Conservation (phyloP, 2,797 vertebrate genomes). For the Chelmon rostratus region DNA sequence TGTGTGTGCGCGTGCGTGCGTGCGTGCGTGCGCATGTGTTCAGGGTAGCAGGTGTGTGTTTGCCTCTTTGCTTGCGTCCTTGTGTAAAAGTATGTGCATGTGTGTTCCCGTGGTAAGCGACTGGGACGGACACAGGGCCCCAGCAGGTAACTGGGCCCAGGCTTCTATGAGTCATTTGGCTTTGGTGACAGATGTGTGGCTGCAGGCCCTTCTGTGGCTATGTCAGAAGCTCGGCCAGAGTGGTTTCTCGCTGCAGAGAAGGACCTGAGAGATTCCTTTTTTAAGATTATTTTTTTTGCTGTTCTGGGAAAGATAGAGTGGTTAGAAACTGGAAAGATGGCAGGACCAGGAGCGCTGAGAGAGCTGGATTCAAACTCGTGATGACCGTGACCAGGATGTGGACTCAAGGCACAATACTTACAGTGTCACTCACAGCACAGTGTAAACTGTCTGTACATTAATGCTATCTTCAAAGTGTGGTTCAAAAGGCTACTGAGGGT, state of each 20-base stretch:
- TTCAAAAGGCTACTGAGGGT: constrained; percentile 51
- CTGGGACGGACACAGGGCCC: constrained; percentile 67
- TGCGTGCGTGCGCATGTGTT: constrained; percentile 51
- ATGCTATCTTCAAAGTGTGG: constrained; percentile 58
- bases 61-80: constrained; percentile 48
- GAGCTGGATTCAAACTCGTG: constrained; percentile 21
- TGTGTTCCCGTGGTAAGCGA: constrained; percentile 68
- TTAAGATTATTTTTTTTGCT: constrained; percentile 31
- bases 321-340: constrained; percentile 32
- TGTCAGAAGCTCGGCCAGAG: constrained; percentile 74
- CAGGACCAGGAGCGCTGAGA: constrained; percentile 4
- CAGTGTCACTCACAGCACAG: constrained; percentile 32
- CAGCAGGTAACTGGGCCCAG: constrained; percentile 74
- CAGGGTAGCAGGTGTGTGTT: constrained; percentile 56
- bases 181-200: constrained; percentile 76
- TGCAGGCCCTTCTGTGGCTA: constrained; percentile 56
- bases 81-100: constrained; percentile 56
- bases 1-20: constrained; percentile 59
- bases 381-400: constrained; percentile 6
- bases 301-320: constrained; percentile 19
- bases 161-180: constrained; percentile 67
- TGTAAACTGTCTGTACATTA: constrained; percentile 53
- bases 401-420: constrained; percentile 10
- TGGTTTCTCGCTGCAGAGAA: constrained; percentile 48
- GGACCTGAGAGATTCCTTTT: constrained; percentile 58